A percentile compares a stretch with the other conserved stretches of the same genome.
phyloP scores from a whole-genome alignment of 2,113 vertebrate genomes.

The Coturnix japonica region DNA sequence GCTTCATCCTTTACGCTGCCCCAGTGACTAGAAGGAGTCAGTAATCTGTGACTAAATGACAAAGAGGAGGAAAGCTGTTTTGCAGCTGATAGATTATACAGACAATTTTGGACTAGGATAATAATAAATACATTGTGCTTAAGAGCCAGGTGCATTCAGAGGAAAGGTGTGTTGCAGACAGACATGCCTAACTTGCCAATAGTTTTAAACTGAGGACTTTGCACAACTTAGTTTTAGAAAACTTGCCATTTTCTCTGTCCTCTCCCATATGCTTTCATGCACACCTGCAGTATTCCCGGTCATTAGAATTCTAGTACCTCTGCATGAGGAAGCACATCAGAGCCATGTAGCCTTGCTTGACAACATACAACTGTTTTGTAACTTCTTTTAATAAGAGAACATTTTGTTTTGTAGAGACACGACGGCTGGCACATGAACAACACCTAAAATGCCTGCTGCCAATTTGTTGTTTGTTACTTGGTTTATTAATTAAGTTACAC shows the following conservation, averaged over 20 bases:
- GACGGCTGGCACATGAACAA: slow-evolving; percentile 64
- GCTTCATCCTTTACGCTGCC: neutral
- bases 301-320: neutral
- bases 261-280: neutral
- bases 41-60: neutral
- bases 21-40: neutral
- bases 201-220: neutral
- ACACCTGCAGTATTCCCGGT: slow-evolving; percentile 1
- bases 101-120: neutral
- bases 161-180: neutral
- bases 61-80: neutral
- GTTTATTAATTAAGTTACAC: slow-evolving; percentile 74
- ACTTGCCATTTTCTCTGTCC: neutral
- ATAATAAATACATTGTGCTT: neutral
- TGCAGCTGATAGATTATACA: rapidly evolving
- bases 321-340: rapidly evolving
- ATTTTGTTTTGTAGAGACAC: slow-evolving; percentile 59
- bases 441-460: slow-evolving; percentile 70
- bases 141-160: neutral
- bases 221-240: neutral
- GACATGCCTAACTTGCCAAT: too few species aligned
- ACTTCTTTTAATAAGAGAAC: slow-evolving; percentile 28
- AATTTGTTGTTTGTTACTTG: slow-evolving; percentile 69
- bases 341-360: neutral
- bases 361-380: slow-evolving; percentile 33